Percentiles rank a stretch among this genome's conserved stretches.
Evolutionary conservation across 1,140 invertebrate species (phyloP).

Genomic region (Drosophila guanche): DNA sequence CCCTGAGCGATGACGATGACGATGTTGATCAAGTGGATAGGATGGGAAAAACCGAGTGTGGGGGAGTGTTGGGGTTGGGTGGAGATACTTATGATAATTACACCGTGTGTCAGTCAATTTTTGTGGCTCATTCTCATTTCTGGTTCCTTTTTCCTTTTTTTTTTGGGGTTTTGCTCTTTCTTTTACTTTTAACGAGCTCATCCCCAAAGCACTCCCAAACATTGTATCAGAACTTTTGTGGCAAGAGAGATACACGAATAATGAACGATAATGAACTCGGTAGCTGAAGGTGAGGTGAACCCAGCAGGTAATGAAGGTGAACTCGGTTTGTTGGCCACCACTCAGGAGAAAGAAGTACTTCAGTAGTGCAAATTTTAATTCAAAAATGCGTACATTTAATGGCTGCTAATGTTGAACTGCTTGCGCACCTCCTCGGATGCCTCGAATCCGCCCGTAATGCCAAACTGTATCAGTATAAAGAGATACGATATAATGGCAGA

Average conservation of each 20-base stretch:
- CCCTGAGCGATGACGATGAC: constrained; percentile 55
- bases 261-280: constrained; percentile 72
- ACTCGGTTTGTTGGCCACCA: not conserved
- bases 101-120: constrained; percentile 64
- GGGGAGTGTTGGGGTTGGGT: constrained; percentile 55
- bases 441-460: constrained; percentile 67
- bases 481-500: constrained; percentile 73
- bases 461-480: constrained; percentile 73
- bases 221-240: constrained; percentile 54
- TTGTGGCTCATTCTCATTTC: constrained; percentile 44
- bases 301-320: constrained; percentile 20
- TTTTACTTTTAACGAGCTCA: constrained; percentile 54
- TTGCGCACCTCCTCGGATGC: constrained; percentile 31
- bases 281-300: constrained; percentile 63
- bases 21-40: constrained; percentile 48
- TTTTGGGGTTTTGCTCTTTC: constrained; percentile 21
- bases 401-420: constrained; percentile 1
- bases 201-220: constrained; percentile 44
- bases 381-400: not conserved
- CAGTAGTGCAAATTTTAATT: too few relatives aligned
- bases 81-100: constrained; percentile 67
- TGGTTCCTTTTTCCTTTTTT: constrained; percentile 33
- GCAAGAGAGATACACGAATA: constrained; percentile 52
- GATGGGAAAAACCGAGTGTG: constrained; percentile 19
- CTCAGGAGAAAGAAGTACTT: too few relatives aligned